Evolutionary conservation across 2,113 vertebrate genomes (phyloP).

Genomic region (Solea solea): DNA sequence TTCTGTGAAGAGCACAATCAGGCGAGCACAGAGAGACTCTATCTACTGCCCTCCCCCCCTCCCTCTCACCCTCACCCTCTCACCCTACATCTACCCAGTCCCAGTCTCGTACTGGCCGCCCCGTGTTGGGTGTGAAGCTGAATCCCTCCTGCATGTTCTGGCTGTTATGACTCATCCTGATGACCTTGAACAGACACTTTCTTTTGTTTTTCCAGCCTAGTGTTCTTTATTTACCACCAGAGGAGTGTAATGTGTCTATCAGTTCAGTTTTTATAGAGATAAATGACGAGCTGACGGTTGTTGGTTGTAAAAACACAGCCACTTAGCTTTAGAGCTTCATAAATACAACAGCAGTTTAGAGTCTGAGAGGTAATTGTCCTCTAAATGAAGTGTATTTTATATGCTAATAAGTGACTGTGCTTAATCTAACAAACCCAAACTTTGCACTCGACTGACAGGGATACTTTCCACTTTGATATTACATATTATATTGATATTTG

Average conservation of each 20-base stretch:
- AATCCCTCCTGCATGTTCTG: conserved; percentile 16
- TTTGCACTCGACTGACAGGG: neutral
- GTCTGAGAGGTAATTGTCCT: conserved; percentile 12
- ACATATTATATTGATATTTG: too few relatives aligned
- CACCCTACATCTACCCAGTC: conserved; percentile 13
- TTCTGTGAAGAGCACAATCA: conserved; percentile 71
- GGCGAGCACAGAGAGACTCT: conserved; percentile 64
- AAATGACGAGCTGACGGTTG: conserved; percentile 5
- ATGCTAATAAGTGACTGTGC: neutral
- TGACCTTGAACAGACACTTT: conserved; percentile 25
- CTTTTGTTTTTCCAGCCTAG: conserved; percentile 6
- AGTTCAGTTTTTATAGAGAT: conserved; percentile 5
- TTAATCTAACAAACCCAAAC: too few relatives aligned
- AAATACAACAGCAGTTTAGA: neutral
- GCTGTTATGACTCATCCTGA: neutral
- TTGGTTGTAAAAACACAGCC: neutral
- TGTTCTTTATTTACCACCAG: conserved; percentile 9
- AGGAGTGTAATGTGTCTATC: conserved; percentile 17
- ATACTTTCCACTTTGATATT: too few relatives aligned
- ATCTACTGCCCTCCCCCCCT: conserved; percentile 13
- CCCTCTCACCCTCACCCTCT: conserved; percentile 1
- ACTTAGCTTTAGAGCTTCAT: conserved; percentile 2
- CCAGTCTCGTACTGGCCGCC: conserved; percentile 10
- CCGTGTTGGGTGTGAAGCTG: too few relatives aligned
- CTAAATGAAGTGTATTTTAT: neutral